These are phyloP conservation scores for Anabas testudineus DNA, from an alignment of 2,797 vertebrate species.

Conservation along the genomic window DNA sequence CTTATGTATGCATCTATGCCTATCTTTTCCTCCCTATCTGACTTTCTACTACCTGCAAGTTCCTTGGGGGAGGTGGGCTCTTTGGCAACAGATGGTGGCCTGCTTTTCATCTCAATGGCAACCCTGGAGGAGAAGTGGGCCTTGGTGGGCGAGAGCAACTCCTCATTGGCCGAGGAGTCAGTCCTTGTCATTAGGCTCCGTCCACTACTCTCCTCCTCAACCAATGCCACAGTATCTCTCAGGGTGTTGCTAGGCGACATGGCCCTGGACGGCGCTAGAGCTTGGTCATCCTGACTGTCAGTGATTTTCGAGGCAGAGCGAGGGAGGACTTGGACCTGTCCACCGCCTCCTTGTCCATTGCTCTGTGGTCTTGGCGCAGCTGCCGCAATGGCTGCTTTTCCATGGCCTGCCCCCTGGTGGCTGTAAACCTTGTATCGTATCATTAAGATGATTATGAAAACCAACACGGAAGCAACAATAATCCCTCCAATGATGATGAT, in stretches of 20 bases:
- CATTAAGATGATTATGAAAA: constrained; percentile 97
- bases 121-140: constrained; percentile 82
- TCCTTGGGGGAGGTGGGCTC: constrained; percentile 81
- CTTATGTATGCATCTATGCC: not conserved
- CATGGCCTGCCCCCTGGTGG: constrained; percentile 83
- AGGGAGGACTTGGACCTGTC: constrained; percentile 75
- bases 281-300: constrained; percentile 82
- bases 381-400: constrained; percentile 76
- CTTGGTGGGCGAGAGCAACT: constrained; percentile 81
- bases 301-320: constrained; percentile 84
- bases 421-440: constrained; percentile 95
- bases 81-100: constrained; percentile 80
- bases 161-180: constrained; percentile 77
- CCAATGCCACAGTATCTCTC: constrained; percentile 84
- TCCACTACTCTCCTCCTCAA: constrained; percentile 78
- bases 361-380: constrained; percentile 73
- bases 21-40: constrained; percentile 2
- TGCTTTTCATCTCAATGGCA: constrained; percentile 85
- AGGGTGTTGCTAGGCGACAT: constrained; percentile 75
- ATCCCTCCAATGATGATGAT: constrained; percentile 97
- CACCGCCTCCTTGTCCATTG: constrained; percentile 76
- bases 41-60: constrained; percentile 72
- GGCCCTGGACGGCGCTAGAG: constrained; percentile 59
- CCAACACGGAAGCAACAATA: constrained; percentile 94
- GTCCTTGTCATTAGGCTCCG: constrained; percentile 72